Evolutionary conservation across 1,140 invertebrate species (phyloP), one percentile per base, ranked within the genome.

Genomic region (Orius laevigatus): DNA sequence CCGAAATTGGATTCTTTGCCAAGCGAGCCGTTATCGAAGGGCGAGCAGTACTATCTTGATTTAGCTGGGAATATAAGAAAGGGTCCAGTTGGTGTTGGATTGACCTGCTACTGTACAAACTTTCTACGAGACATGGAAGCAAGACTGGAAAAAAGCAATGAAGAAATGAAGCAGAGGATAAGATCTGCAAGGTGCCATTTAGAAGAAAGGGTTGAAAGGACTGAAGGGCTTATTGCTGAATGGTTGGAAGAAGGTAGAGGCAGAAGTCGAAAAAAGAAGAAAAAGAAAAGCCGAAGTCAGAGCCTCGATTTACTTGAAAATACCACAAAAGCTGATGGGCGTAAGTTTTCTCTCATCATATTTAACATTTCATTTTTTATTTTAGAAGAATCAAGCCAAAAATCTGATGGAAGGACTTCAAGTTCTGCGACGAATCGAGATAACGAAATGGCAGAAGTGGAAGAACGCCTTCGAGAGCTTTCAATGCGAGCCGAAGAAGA

Each of bases 41-140:
- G 91, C 12, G 87, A 93, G 62, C 89, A 95, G 60, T 95, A 95
- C 64, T 97, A 84, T 64, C 69, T 93, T 46, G 91, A 96, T 63
- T 68, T 97, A 46, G 89, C 88, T n/a, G 91, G 92, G 2, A 93
- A 95, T 60, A 92, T 97, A 46, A 79, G 86, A 55, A 94, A 95
- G 66, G 90, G 91, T 4, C 89, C 89, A 0, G 77, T 92, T 8
- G 88, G 89, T 1, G 82, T 89, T 6, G 83, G 84, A 0, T 84
- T 86, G 57, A 81, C 81, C 1, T 87, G 83, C 60, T 83, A 83
- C 57, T 85, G 82, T 61, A 73, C 72, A 9, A 70, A 70, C 14
- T 81, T 90, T 57, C 83, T 94, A 59, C 74, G 81, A 51, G 81
- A 89, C 51, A 78, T 93, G 60, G 88, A 93, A 62, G 77, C 84